Evolutionary conservation across 2,888 invertebrate genomes (phyloP), one percentile per base, ranked within the genome.

Genomic region (Drosophila parthenogenetica): DNA sequence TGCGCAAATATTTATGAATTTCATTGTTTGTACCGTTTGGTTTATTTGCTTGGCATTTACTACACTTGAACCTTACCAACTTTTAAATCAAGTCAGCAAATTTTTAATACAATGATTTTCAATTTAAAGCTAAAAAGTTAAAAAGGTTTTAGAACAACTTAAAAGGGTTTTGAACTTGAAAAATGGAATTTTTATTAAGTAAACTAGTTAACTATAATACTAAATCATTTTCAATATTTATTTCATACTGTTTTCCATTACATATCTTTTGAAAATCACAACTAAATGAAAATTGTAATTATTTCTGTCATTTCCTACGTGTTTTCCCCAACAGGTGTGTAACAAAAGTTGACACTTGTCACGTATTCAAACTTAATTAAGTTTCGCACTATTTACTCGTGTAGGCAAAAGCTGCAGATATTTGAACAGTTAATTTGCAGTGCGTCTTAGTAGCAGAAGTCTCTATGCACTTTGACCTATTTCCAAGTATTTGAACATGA

Each of bases 1-100:
- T 59, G 42, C 40, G 61, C 73, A 82, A 83, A 78, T 68, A 73
- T 68, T 81, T 75, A 60, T 73, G 43, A 46, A 61, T 55, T 60
- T 61, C 35, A 81, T 70, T 61, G 51, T 70, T 66, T 71, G 55
- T 51, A 29, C 39, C 25, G 16, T 22, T 39, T 29, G n/a, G 17
- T 46, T 60, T 73, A 48, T 63, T 60, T 57, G 53, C 32, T 13
- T 63, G 43, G 35, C 50, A 54, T 61, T 77, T 72, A 37, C 29
- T 40, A 29, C 22, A 22, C 22, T 5, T 22, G 2, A 22, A 22
- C 2, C 22, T 22, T 22, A 22, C 22, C 22, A 22, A 22, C 5
- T 22, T 22, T 22, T 22, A 5, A 0, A 29, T 5, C 29, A 29
- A 29, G 29, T 5, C 8, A 29, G 11, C 1, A 17, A 16, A 13